These are phyloP conservation scores for Manis javanica DNA, from an alignment of 2,797 vertebrate species.

Conservation along the genomic window DNA sequence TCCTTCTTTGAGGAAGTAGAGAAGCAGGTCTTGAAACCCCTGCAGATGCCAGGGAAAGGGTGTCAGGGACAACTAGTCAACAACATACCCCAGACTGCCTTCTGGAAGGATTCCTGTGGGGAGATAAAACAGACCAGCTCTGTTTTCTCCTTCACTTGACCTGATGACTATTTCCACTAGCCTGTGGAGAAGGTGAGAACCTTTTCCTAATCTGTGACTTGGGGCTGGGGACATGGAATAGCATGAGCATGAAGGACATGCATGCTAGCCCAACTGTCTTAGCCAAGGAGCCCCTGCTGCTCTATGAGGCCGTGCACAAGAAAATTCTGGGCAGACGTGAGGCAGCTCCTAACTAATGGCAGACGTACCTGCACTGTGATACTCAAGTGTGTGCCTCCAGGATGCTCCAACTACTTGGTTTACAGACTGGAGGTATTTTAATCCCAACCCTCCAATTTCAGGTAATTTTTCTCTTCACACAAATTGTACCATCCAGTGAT, in stretches of 20 bases:
- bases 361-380: neutral
- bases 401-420: slow-evolving; percentile 77
- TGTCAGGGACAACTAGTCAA: neutral
- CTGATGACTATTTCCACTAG: neutral
- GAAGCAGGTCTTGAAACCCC: neutral
- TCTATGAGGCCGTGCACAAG: neutral
- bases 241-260: neutral
- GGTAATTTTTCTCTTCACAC: slow-evolving; percentile 75
- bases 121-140: neutral
- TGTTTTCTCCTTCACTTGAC: neutral
- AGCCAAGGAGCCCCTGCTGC: neutral
- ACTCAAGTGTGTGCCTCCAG: neutral
- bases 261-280: neutral
- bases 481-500: slow-evolving; percentile 36
- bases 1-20: neutral
- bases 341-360: neutral
- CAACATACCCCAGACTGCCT: neutral
- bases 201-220: neutral
- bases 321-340: neutral
- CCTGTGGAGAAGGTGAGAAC: neutral
- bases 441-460: slow-evolving; percentile 81
- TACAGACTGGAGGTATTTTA: slow-evolving; percentile 83
- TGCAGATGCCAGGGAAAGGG: neutral
- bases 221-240: neutral
- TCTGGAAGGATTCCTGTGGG: neutral